Evolutionary conservation across 2,888 invertebrate species (phyloP).

Genomic region (Drosophila conformis): DNA sequence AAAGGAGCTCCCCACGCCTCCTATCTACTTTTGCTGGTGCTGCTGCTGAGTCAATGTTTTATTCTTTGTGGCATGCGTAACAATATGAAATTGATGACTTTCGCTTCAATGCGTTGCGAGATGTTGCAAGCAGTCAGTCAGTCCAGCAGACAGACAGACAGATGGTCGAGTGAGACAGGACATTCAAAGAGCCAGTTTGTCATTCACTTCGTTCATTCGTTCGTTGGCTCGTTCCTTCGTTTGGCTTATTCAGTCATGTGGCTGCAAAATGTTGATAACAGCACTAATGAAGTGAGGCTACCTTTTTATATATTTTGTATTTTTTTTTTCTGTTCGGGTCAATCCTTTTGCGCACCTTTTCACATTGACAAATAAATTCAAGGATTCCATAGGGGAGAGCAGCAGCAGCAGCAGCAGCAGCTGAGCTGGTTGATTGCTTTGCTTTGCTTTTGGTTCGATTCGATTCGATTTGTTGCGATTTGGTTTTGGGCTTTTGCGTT

Average conservation of each 20-base stretch:
- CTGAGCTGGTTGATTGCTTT: constrained; percentile 69
- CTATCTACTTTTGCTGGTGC: constrained; percentile 1
- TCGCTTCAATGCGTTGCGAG: constrained; percentile 75
- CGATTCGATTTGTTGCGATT: constrained; percentile 24
- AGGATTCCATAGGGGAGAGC: constrained; percentile 8
- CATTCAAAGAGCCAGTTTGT: constrained; percentile 19
- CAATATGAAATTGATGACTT: constrained; percentile 81
- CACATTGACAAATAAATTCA: constrained; percentile 75
- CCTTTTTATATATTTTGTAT: constrained; percentile 53
- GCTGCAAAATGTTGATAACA: constrained; percentile 77
- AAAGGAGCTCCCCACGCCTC: neutral
- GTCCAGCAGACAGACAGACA: constrained; percentile 30
- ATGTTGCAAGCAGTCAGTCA: constrained; percentile 61
- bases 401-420: constrained; percentile 2
- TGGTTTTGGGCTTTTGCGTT: constrained; percentile 12
- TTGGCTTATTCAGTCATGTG: constrained; percentile 55
- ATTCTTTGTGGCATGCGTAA: constrained; percentile 76
- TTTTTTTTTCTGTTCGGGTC: constrained; percentile 25
- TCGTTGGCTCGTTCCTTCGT: constrained; percentile 44
- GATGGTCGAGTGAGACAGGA: constrained; percentile 19
- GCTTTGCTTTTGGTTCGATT: constrained; percentile 51
- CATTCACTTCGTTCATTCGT: constrained; percentile 30
- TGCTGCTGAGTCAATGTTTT: constrained; percentile 38
- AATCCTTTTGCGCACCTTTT: constrained; percentile 74
- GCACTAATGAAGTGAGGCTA: constrained; percentile 76